phyloP scores from a whole-genome alignment of 1,140 invertebrate genomes.

The Tigriopus japonicus region DNA sequence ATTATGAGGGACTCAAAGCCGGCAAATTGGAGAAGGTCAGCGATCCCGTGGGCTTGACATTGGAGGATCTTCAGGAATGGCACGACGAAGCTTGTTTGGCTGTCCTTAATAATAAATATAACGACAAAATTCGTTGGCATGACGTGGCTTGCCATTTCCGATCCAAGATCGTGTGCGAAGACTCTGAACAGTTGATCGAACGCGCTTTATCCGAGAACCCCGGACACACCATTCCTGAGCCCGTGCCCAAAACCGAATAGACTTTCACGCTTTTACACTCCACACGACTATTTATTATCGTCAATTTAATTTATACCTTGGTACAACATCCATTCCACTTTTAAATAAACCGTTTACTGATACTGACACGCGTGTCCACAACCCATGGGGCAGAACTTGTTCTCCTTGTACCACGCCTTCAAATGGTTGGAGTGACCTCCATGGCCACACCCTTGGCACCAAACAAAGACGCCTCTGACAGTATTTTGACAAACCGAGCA shows the following conservation, averaged over 20 bases:
- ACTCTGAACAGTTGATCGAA: slow-evolving; percentile 2
- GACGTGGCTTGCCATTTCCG: slow-evolving; percentile 61
- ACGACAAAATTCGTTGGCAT: slow-evolving; percentile 67
- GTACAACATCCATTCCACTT: no score
- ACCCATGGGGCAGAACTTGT: slow-evolving; percentile 5
- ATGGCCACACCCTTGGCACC: slow-evolving; percentile 14
- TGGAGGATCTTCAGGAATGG: slow-evolving; percentile 16
- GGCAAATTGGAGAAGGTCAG: slow-evolving; percentile 8
- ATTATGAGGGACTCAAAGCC: slow-evolving; percentile 37
- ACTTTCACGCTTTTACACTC: no score
- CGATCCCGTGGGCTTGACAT: slow-evolving; percentile 5
- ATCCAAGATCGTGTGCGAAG: slow-evolving; percentile 11
- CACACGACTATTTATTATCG: no score
- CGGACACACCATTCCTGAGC: not conserved
- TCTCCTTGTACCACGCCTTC: slow-evolving; percentile 3
- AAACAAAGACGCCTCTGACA: slow-evolving; percentile 10
- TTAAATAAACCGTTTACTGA: slow-evolving; percentile 1
- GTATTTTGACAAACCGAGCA: slow-evolving; percentile 7
- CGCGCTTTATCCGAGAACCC: slow-evolving; percentile 3
- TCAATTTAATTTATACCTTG: no score
- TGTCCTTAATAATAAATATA: slow-evolving; percentile 61
- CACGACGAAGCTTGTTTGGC: slow-evolving; percentile 54
- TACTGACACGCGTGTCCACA: slow-evolving; percentile 14
- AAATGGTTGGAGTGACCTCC: slow-evolving; percentile 12
- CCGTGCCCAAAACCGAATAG: not conserved